Base-by-base conservation (phyloP, 2,888 invertebrate species). In the Elegia similella region DNA sequence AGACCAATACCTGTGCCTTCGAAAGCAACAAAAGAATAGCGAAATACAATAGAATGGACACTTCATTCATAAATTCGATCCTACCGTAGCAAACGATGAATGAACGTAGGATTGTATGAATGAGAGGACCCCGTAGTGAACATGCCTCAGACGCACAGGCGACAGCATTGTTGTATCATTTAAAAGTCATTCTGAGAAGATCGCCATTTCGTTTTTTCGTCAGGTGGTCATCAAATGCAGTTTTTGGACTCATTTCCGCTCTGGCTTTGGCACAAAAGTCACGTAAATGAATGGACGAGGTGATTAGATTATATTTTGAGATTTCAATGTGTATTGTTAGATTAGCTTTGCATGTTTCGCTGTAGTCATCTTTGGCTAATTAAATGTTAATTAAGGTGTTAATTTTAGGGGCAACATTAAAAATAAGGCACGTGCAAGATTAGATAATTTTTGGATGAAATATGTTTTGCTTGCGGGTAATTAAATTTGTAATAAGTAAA, bases 101-200 rank as follows among this genome's bases (percentile, higher is more conserved):
- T 83, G 83, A 84, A 83, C 78, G 78, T 78, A 78, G 68, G 69
- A 72, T 69, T 73, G 61, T 66, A 73, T 79, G 78, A 80, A 85
- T 83, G 80, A 83, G 82, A 82, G 81, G 67, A 68, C 62, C 82
- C 80, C 78, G 75, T 73, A 72, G 79, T 66, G 78, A 48, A 59
- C 63, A 65, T 66, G 54, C 65, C 66, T 69, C 78, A 84, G 84
- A 84, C 84, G 59, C 57, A 57, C 64, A 68, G 83, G 78, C 84
- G 82, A 70, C 84, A 67, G 58, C 58, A 77, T 84, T 82, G 80
- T 81, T 62, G 65, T 8, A 68, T 67, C 62, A 74, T 79, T 80
- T 80, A 76, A 78, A 77, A 78, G 73, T 75, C 70, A 76, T 81
- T 82, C 80, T 64, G 2, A 64, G 79, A 82, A 82, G 55, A 60